Conservation (phyloP, 2,888 invertebrate species). For the Julus scandinavius region DNA sequence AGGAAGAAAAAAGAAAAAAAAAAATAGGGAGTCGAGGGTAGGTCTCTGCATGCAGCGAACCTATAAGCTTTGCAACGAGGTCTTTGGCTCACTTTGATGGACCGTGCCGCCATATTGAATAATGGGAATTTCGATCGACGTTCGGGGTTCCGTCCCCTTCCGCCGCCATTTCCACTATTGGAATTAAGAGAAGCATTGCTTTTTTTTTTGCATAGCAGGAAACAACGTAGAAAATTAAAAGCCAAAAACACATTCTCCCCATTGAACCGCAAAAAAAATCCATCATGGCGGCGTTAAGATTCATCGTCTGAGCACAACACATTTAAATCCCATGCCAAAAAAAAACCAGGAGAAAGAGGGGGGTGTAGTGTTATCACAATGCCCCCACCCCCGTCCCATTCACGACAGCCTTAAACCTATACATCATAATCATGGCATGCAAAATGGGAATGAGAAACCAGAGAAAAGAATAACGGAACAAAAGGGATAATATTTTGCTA, state of each 20-base stretch:
- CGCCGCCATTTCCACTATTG: background rate
- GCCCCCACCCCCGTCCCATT: background rate
- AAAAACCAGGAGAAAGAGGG: background rate
- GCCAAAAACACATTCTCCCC: constrained; percentile 13
- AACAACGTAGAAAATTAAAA: constrained; percentile 26
- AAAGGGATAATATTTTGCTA: constrained; percentile 17
- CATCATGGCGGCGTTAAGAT: background rate
- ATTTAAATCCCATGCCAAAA: background rate
- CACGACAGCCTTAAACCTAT: constrained; percentile 2
- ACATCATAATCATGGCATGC: constrained; percentile 33
- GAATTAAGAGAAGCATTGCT: background rate
- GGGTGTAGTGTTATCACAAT: background rate
- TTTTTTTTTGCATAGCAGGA: background rate
- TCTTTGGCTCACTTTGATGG: background rate
- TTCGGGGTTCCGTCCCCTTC: background rate
- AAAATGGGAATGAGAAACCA: constrained; percentile 28
- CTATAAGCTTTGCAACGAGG: background rate
- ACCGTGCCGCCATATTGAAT: constrained; percentile 33
- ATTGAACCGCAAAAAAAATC: background rate
- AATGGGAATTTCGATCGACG: constrained; percentile 1
- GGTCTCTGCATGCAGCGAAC: no score
- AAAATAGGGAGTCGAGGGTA: background rate
- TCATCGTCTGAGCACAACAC: background rate
- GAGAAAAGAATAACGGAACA: background rate
- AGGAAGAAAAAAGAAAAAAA: background rate